Base-by-base conservation (phyloP, 2,797 vertebrate species). In the Sciurus carolinensis region DNA sequence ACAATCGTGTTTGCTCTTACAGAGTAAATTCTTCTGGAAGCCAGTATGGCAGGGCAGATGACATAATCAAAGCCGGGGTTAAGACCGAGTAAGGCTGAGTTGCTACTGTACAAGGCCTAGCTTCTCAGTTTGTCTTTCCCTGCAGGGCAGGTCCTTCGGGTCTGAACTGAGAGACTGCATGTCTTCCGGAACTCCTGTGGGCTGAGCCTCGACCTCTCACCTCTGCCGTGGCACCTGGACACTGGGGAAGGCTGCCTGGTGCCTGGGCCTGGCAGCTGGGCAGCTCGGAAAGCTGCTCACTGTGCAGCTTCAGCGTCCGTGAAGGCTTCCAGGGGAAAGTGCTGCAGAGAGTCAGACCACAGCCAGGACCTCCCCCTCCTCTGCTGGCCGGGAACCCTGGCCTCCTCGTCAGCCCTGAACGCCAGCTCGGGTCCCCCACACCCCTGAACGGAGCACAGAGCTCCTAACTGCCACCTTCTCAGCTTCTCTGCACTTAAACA, bases 211-310 rank as follows among this genome's bases (percentile, higher is more conserved):
- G 62, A 39, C 62, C 9, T 57, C 66, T 85, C 1, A 54, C 18
- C 20, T 1, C 20, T 18, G 54, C 20, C 17, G 59, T 5, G 10
- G 66, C 50, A 33, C 69, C 11, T 0, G 2, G 15, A 44, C 2
- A 4, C 0, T 24, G 59, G 39, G 12, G n/a, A 18, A 62, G 50
- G 15, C 12, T 2, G n/a, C 50, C 71, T 7, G 0, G 14, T 57
- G 66, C 57, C 57, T 59, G 57, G 9, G 22, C 24, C 22, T 28
- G n/a, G 76, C 17, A 8, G 57, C 83, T 64, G 36, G 8, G 66
- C 18, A 12, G 20, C 11, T 33, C 30, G 24, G 26, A 47, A 52
- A 17, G 15, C 30, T 26, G 36, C 50, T 57, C 57, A n/a, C 71
- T 42, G 33, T 30, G 18, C 47, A 57, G 3, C 7, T 42, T 36